phyloP scores from a whole-genome alignment of 2,113 vertebrate species.

The Chamaetylas fuelleborni region DNA sequence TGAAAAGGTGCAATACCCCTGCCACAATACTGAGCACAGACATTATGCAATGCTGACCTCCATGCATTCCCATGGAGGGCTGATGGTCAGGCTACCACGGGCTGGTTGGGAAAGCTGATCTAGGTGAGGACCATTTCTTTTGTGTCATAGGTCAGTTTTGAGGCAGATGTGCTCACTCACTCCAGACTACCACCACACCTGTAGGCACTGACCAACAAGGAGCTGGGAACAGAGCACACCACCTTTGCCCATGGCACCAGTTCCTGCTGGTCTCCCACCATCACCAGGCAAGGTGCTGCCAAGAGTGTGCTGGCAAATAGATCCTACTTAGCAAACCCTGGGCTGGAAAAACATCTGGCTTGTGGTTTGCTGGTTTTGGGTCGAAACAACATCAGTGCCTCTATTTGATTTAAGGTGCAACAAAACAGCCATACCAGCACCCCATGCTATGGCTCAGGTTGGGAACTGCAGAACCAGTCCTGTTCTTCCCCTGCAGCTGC shows the following conservation, averaged over 20 bases:
- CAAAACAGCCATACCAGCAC: not conserved
- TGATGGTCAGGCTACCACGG: not conserved
- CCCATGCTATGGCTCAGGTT: not conserved
- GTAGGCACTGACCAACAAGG: not conserved
- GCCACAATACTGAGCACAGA: not conserved
- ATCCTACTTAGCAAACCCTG: not conserved
- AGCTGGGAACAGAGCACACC: not conserved
- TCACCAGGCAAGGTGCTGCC: not conserved
- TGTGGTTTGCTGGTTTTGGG: not conserved
- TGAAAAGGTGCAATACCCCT: not conserved
- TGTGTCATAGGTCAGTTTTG: not conserved
- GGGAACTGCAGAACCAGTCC: not conserved
- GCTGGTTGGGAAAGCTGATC: not conserved
- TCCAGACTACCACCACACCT: not conserved
- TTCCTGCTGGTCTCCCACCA: not conserved
- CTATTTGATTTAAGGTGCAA: not conserved
- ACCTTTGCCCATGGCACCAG: accelerated
- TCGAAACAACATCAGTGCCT: not conserved
- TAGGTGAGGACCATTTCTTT: not conserved
- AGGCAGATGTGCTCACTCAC: not conserved
- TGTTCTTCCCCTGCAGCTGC: not conserved
- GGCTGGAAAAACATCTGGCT: not conserved
- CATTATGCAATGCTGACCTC: not conserved
- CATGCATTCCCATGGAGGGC: not conserved
- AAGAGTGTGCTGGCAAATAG: accelerated